phyloP scores from a whole-genome alignment of 1,140 invertebrate genomes.

The Cepaea nemoralis region DNA sequence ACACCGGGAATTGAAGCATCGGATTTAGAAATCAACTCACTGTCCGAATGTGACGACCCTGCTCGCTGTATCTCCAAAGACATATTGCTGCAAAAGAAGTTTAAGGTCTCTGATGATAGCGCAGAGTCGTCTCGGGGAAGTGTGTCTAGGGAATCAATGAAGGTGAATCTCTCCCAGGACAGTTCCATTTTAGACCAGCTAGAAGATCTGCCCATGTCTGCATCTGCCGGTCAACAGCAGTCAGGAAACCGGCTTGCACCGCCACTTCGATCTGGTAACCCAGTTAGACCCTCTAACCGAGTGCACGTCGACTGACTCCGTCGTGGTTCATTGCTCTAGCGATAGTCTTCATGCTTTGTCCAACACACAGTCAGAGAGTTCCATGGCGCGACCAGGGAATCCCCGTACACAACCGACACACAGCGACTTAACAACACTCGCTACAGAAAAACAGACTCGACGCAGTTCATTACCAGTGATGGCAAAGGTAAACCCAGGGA shows the following conservation, averaged over 20 bases:
- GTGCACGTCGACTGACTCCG: constrained; percentile 25
- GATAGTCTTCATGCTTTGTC: constrained; percentile 8
- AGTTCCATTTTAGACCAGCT: constrained; percentile 17
- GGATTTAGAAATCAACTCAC: neutral
- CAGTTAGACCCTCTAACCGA: constrained; percentile 10
- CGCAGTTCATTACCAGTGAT: neutral
- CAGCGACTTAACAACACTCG: neutral
- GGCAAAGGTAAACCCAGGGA: neutral
- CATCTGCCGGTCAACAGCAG: neutral
- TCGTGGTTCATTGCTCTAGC: constrained; percentile 14
- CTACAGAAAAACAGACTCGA: neutral
- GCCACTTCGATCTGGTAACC: neutral
- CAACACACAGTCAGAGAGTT: neutral
- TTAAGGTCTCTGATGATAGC: neutral
- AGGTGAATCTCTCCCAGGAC: constrained; percentile 36
- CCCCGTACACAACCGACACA: neutral
- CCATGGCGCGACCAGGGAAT: neutral
- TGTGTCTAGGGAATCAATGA: constrained; percentile 34
- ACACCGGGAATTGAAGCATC: neutral
- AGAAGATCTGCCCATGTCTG: neutral
- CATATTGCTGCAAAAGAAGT: constrained; percentile 20
- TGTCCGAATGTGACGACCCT: neutral
- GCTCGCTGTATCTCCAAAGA: constrained; percentile 20
- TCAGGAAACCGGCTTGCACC: neutral
- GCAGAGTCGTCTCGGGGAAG: constrained; percentile 22